Percentiles rank a stretch among this genome's conserved stretches.
Conservation (phyloP, 2,113 vertebrate genomes). For the Vulpes lagopus region DNA sequence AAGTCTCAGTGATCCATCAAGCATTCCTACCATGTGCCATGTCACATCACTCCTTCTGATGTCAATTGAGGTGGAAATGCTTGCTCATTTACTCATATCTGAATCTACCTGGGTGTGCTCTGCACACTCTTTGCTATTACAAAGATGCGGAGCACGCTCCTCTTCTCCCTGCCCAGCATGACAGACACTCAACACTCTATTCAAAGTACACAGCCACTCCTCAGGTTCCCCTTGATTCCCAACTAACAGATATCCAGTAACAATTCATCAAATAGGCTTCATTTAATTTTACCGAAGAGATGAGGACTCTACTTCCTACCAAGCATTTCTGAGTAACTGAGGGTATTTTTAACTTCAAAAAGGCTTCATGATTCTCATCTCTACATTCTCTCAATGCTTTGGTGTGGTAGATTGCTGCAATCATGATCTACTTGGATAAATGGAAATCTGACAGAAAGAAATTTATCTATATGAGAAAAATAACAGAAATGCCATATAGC, state of each 20-base stretch:
- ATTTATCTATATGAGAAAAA: not conserved
- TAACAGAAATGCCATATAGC: not conserved
- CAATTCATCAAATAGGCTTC: conserved; percentile 20
- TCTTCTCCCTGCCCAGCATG: not conserved
- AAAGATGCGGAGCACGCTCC: not conserved
- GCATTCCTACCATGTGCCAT: not conserved
- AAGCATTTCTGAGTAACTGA: conserved; percentile 30
- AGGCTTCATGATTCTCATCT: not conserved
- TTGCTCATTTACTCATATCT: not conserved
- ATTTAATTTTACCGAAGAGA: conserved; percentile 45
- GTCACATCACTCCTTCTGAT: not conserved
- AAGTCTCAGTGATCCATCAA: not conserved
- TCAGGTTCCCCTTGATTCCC: conserved; percentile 22
- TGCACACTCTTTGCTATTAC: not conserved
- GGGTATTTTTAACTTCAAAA: not conserved
- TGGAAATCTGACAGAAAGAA: not conserved
- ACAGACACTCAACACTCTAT: not conserved
- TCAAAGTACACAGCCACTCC: not conserved
- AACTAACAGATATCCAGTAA: not conserved
- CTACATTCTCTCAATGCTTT: not conserved
- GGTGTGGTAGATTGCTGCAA: not conserved
- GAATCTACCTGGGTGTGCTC: not conserved
- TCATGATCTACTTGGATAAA: not conserved
- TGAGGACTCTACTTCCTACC: not conserved
- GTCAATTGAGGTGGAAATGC: not conserved